Conservation (phyloP, 2,888 invertebrate species). For the Rugalucina vietnamica region DNA sequence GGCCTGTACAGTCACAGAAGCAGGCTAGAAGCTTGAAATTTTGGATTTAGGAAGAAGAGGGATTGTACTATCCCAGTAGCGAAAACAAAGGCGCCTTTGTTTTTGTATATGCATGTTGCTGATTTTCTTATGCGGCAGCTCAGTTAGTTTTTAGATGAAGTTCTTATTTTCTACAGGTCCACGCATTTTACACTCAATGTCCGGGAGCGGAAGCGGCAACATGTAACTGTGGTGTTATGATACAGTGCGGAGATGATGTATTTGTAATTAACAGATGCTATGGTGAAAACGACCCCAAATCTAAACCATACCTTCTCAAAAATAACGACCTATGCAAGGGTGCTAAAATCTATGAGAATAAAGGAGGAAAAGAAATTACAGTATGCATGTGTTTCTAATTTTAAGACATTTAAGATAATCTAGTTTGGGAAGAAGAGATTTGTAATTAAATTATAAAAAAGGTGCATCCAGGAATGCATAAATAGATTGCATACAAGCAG, state of each 20-base stretch:
- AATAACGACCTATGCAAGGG: slow-evolving; percentile 60
- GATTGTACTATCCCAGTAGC: no score
- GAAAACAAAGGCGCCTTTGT: no score
- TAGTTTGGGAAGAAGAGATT: no score
- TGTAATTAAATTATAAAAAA: no score
- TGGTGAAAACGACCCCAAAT: background rate
- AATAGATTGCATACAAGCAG: no score
- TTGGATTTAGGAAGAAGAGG: no score
- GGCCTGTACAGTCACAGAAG: no score
- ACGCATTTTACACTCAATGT: slow-evolving; percentile 7
- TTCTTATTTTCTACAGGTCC: slow-evolving; percentile 25
- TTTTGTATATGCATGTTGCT: no score
- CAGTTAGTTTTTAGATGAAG: no score
- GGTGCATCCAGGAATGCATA: no score
- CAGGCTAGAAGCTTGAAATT: no score
- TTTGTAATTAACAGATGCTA: slow-evolving; percentile 65
- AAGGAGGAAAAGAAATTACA: slow-evolving; percentile 54
- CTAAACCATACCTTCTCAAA: slow-evolving; percentile 25
- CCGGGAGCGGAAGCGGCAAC: slow-evolving; percentile 35
- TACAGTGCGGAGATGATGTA: slow-evolving; percentile 66
- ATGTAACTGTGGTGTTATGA: slow-evolving; percentile 69
- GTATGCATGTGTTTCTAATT: slow-evolving; percentile 40
- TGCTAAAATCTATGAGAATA: slow-evolving; percentile 42
- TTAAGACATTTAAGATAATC: background rate
- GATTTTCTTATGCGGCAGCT: no score